Base-by-base conservation (phyloP, 2,113 vertebrate species). In the Pampusana beccarii region DNA sequence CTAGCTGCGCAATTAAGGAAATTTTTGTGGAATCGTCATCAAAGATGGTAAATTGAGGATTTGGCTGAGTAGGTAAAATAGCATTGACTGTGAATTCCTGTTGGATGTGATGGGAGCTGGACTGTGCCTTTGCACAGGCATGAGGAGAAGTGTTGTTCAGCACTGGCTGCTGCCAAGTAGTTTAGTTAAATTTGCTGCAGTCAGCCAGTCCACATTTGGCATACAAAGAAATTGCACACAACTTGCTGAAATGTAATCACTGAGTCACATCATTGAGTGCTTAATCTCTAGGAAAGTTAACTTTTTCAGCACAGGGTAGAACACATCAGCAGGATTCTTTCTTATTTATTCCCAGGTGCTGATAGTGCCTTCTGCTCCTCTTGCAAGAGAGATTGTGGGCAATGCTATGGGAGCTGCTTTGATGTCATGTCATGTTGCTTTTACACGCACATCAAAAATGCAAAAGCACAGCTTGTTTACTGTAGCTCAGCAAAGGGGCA, bases 231-330 rank as follows among this genome's bases (percentile, higher is more conserved):
- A 97, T 65, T 89, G 88, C 46, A 16, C 77, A 86, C 92, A 84
- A 92, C 83, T 93, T 97, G 93, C 96, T 97, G 96, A 98, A 97
- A 95, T 95, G 93, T 97, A 97, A 96, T 97, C 97, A 97, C 95
- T 91, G 95, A 96, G 94, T 97, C 96, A 97, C 97, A 91, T 96
- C 95, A 90, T 29, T 97, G 91, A 95, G 66, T 90, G 70, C 80
- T 67, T 89, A 97, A 97, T 97, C 86, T 97, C 95, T 38, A 93
- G 96, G 82, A 97, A 98, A 97, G 87, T 96, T 95, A 93, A 95
- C 89, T 96, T 97, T 92, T 94, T 97, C 61, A 1, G 70, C 88
- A 84, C 88, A 93, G 72, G 80, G 58, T 60, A 85, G 65, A 67
- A 58, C 71, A 31, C 87, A 90, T 97, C 93, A 96, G 92, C 90